phyloP scores from a whole-genome alignment of 2,797 vertebrate species.

The Catharus ustulatus region DNA sequence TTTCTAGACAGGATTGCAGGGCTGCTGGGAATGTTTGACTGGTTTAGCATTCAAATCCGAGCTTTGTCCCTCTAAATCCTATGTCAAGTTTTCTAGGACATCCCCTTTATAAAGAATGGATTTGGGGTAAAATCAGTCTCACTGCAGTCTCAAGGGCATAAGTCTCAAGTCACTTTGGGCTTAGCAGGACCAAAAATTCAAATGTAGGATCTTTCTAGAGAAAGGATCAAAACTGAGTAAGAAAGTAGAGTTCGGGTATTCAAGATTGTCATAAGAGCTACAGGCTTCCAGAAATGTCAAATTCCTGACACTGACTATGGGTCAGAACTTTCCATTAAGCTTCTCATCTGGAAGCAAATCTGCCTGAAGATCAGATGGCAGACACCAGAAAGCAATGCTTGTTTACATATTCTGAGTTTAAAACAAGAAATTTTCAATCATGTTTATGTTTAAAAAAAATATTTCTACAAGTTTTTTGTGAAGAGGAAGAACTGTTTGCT shows the following conservation, averaged over 20 bases:
- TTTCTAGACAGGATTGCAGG: neutral
- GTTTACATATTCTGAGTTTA: constrained; percentile 45
- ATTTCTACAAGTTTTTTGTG: neutral
- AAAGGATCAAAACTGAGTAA: neutral
- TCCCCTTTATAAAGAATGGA: neutral
- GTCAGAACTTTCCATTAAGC: constrained; percentile 52
- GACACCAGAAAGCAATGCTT: constrained; percentile 30
- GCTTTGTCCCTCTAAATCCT: neutral
- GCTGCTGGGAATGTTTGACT: neutral
- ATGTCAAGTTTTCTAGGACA: neutral
- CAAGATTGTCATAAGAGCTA: neutral
- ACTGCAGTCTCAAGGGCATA: neutral
- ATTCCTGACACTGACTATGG: constrained; percentile 27
- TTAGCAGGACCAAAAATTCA: neutral
- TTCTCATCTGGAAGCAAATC: constrained; percentile 27
- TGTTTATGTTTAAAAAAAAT: neutral
- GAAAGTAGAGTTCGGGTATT: neutral
- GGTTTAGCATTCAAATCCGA: neutral
- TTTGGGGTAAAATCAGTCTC: neutral
- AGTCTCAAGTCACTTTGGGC: neutral
- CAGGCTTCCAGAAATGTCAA: constrained; percentile 22
- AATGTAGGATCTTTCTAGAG: neutral
- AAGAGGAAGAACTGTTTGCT: neutral
- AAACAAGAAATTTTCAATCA: neutral
- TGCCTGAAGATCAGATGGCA: constrained; percentile 18